Evolutionary conservation across 2,113 vertebrate species (phyloP).

Genomic region (Porphyrio hochstetteri): DNA sequence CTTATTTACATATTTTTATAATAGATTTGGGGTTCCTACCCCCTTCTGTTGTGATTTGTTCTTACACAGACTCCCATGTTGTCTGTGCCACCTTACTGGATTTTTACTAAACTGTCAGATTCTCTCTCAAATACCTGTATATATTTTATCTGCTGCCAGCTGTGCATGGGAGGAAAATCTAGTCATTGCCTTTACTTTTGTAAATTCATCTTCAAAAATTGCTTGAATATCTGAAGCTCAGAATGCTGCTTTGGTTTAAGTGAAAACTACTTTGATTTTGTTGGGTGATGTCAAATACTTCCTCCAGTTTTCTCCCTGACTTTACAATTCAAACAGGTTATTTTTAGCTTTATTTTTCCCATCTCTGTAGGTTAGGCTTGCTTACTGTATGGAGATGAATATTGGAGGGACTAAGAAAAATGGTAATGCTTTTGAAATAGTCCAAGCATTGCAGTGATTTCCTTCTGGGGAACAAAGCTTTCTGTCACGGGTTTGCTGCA

Average conservation of each 20-base stretch:
- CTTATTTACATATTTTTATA: background rate
- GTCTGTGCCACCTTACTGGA: background rate
- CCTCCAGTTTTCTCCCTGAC: background rate
- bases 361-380: background rate
- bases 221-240: background rate
- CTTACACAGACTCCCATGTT: background rate
- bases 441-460: background rate
- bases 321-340: conserved; percentile 4
- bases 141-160: background rate
- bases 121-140: background rate
- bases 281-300: background rate
- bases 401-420: background rate
- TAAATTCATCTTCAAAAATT: background rate
- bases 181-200: background rate
- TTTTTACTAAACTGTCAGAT: background rate
- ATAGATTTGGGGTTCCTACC: background rate
- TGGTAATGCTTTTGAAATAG: background rate
- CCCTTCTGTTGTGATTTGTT: background rate
- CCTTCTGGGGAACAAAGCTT: background rate
- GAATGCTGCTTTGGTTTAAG: background rate
- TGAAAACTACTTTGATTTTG: background rate
- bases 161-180: background rate
- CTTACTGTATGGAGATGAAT: background rate
- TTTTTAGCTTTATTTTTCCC: background rate
- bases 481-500: background rate